phyloP scores from a whole-genome alignment of 2,113 vertebrate genomes.

The Tyto alba region DNA sequence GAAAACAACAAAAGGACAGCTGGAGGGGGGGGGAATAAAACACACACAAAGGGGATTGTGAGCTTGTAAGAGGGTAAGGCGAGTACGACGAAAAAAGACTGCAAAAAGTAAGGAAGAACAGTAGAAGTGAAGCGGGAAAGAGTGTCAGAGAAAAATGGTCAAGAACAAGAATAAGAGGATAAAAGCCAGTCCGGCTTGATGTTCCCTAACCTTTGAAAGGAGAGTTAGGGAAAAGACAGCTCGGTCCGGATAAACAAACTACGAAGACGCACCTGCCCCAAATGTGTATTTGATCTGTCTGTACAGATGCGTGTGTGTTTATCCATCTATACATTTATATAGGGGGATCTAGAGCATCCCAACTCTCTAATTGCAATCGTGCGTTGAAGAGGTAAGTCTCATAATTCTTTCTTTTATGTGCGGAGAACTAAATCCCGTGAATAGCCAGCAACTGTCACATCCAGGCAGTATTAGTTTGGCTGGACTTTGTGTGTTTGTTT shows the following conservation, averaged over 20 bases:
- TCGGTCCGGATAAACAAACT: background rate
- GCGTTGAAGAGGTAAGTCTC: background rate
- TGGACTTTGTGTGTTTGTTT: background rate
- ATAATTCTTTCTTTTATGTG: background rate
- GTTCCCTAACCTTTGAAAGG: background rate
- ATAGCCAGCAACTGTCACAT: background rate
- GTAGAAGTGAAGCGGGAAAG: background rate
- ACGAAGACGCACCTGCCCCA: slow-evolving; percentile 9
- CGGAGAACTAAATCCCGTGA: background rate
- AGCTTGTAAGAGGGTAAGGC: slow-evolving; percentile 41
- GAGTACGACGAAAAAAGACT: slow-evolving; percentile 23
- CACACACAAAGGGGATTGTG: slow-evolving; percentile 47
- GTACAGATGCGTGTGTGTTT: background rate
- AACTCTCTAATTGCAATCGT: background rate
- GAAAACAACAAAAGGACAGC: slow-evolving; percentile 72
- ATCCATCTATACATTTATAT: background rate
- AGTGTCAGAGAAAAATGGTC: background rate
- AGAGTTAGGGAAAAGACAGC: background rate
- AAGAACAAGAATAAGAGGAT: background rate
- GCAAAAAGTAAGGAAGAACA: background rate
- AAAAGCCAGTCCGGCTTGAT: background rate
- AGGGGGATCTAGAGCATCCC: background rate
- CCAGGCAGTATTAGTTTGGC: background rate
- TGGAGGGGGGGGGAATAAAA: background rate
- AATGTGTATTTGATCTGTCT: background rate